Percentiles rank a stretch among this genome's conserved stretches.
Evolutionary conservation across 2,113 vertebrate genomes (phyloP).

Genomic region (Austrofundulus limnaeus): DNA sequence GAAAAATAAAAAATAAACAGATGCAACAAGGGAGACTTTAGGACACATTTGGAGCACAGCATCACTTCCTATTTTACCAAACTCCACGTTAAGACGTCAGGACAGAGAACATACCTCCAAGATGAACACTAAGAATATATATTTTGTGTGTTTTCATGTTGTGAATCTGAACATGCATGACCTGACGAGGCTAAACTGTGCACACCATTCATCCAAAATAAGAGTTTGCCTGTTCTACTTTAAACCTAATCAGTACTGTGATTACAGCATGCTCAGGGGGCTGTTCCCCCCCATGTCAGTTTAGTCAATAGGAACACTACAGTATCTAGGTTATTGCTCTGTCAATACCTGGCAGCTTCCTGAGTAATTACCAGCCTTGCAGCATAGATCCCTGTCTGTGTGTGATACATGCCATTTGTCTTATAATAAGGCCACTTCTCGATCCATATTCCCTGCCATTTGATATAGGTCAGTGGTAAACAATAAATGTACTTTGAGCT

Average conservation of each 20-base stretch:
- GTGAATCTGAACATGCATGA: no score
- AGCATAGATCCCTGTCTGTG: neutral
- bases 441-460: slow-evolving; percentile 5
- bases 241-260: neutral
- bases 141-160: no score
- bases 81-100: no score
- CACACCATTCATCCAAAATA: neutral
- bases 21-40: no score
- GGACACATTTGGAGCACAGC: no score
- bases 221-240: neutral
- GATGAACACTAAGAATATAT: no score
- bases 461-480: slow-evolving; percentile 35
- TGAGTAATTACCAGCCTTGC: slow-evolving; percentile 12
- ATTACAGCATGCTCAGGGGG: neutral
- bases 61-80: no score
- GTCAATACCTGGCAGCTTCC: slow-evolving; percentile 11
- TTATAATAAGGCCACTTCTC: slow-evolving; percentile 29
- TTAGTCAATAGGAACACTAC: neutral
- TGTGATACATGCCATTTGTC: neutral
- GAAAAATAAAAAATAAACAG: no score
- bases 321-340: slow-evolving; percentile 15
- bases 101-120: no score
- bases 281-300: neutral
- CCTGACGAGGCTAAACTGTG: neutral
- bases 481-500: slow-evolving; percentile 8